These are phyloP conservation scores for Grus americana DNA, from an alignment of 2,113 vertebrate genomes.

Conservation along the genomic window DNA sequence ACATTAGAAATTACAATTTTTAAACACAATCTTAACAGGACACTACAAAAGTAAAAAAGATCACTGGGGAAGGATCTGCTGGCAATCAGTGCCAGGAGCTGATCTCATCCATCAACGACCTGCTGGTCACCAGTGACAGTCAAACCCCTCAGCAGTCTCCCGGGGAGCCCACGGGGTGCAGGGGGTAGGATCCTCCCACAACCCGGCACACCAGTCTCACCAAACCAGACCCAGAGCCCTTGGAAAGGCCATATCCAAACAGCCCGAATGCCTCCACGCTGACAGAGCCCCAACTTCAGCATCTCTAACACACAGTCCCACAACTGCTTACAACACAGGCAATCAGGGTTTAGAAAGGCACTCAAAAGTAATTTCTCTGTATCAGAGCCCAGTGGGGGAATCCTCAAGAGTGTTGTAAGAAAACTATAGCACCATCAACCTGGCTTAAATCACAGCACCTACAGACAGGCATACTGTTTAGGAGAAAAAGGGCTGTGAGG, in stretches of 20 bases:
- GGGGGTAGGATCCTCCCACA: neutral
- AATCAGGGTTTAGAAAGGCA: neutral
- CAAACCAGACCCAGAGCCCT: neutral
- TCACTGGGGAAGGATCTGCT: neutral
- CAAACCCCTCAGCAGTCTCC: neutral
- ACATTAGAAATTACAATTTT: neutral
- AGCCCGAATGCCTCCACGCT: fast-evolving
- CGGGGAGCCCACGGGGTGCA: neutral
- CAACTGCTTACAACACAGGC: neutral
- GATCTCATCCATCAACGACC: fast-evolving
- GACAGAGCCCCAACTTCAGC: neutral
- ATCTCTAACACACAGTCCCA: neutral
- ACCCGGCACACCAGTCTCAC: neutral
- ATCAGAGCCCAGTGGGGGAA: neutral
- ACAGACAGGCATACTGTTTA: neutral
- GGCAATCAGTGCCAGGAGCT: neutral
- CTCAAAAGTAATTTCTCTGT: neutral
- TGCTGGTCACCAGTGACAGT: neutral
- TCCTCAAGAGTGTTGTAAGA: neutral
- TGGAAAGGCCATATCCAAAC: neutral
- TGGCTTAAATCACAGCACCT: neutral
- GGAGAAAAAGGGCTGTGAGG: neutral
- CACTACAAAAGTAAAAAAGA: neutral
- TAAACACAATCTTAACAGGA: neutral
- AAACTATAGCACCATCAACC: neutral